Percentiles rank a stretch among this genome's conserved stretches.
Conservation (phyloP, 2,113 vertebrate species). For the Carassius gibelio region DNA sequence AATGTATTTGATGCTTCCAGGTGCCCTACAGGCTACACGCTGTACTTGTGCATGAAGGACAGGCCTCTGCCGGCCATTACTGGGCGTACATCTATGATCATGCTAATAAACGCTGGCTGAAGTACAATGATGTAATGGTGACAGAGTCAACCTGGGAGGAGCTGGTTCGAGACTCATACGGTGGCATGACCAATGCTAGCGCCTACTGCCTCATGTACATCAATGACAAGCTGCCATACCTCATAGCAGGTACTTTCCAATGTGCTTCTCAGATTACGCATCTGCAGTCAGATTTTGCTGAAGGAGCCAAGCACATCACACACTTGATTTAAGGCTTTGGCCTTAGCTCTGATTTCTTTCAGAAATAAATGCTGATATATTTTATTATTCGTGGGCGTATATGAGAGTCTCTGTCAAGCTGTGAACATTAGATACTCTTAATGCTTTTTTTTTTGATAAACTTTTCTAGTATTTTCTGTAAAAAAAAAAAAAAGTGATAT, state of each 20-base stretch:
- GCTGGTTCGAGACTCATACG: constrained; percentile 90
- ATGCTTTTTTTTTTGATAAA: neutral
- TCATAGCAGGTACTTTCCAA: constrained; percentile 75
- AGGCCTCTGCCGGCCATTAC: constrained; percentile 95
- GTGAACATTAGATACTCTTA: constrained; percentile 1
- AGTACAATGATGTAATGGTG: constrained; percentile 92
- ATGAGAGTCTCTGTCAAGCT: neutral
- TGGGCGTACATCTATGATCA: constrained; percentile 94
- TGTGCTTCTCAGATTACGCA: neutral
- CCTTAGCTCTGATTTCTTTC: constrained; percentile 5
- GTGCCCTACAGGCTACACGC: constrained; percentile 92
- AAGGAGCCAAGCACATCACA: constrained; percentile 4
- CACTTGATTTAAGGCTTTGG: constrained; percentile 12
- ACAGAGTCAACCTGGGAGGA: constrained; percentile 94
- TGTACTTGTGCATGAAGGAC: constrained; percentile 93
- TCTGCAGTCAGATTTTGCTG: neutral
- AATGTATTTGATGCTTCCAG: constrained; percentile 66
- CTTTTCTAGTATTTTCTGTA: neutral
- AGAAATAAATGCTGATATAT: neutral
- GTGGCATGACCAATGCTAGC: constrained; percentile 90
- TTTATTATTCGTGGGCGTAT: neutral
- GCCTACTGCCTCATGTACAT: constrained; percentile 99
- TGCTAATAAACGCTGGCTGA: constrained; percentile 86
- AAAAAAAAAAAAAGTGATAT: neutral
- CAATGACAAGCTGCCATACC: constrained; percentile 75